phyloP scores from a whole-genome alignment of 2,797 vertebrate species.

The Sebastes iracundus region DNA sequence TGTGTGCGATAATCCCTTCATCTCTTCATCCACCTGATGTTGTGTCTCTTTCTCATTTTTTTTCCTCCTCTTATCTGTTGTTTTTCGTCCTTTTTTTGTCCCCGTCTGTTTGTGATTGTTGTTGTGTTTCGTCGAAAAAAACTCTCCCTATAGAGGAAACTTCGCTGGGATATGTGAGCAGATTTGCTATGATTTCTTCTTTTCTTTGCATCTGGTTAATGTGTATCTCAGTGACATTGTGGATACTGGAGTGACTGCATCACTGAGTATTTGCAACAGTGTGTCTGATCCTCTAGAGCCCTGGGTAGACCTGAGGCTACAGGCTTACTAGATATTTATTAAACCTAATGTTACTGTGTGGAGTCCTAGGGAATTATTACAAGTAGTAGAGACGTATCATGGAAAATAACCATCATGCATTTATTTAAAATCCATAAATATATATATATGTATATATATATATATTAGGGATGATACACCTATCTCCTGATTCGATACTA shows the following conservation, averaged over 20 bases:
- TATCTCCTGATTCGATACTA: no score
- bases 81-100: conserved; percentile 76
- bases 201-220: conserved; percentile 73
- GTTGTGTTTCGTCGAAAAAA: conserved; percentile 76
- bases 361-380: conserved; percentile 10
- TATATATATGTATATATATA: neutral
- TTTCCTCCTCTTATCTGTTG: conserved; percentile 72
- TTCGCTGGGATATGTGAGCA: conserved; percentile 99
- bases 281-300: conserved; percentile 31
- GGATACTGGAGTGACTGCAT: conserved; percentile 39
- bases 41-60: conserved; percentile 75
- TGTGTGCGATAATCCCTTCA: conserved; percentile 51
- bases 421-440: neutral
- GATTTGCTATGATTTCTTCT: conserved; percentile 79
- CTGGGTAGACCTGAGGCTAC: neutral
- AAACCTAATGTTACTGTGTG: conserved; percentile 20
- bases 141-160: conserved; percentile 93
- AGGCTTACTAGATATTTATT: conserved; percentile 19
- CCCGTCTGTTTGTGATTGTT: conserved; percentile 68
- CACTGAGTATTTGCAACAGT: conserved; percentile 44
- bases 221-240: conserved; percentile 52
- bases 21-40: conserved; percentile 74
- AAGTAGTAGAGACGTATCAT: conserved; percentile 38
- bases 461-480: no score
- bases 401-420: conserved; percentile 28